Evolutionary conservation across 2,797 vertebrate genomes (phyloP), one percentile per base, ranked within the genome.

Genomic region (Manis javanica): DNA sequence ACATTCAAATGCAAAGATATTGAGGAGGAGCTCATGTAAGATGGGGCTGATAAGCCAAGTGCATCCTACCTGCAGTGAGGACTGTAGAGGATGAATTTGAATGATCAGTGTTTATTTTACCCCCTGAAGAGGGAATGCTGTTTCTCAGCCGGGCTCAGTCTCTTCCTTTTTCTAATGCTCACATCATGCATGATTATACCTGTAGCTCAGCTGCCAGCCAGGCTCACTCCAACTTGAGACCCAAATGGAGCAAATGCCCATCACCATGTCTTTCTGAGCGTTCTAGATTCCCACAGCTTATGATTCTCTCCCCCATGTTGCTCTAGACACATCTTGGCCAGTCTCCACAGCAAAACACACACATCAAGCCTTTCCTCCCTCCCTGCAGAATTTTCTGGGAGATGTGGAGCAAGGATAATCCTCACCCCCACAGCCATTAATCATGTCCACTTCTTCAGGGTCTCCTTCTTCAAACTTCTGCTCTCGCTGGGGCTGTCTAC

Each of bases 121-220:
- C 66, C 64, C 3, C 2, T 2, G 14, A 53, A 21, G 19, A 77
- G 39, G 21, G 37, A 63, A 15, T 3, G 31, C 24, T 49, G 0
- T 7, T 31, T 55, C 53, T 39, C 55, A 26, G 13, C 18, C 19
- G 75, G 26, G 31, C 46, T 53, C n/a, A 0, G 5, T 31, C 19
- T 29, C 34, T 46, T 24, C 66, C 66, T 53, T 51, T 34, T 26
- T 11, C 72, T n/a, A 16, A 31, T 3, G 34, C 18, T 46, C 37
- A 4, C 6, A 10, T 1, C 24, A 2, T 11, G 12, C 4, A 0
- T 7, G 3, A 23, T 46, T 24, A 12, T 3, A 0, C 4, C 13
- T 6, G 0, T 7, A 19, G 24, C 18, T 46, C 59, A 10, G 51
- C 29, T 42, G 59, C 29, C 89, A 69, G 64, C 55, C 18, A 10